Evolutionary conservation across 2,113 vertebrate genomes (phyloP).

Genomic region (Sminthopsis crassicaudata): DNA sequence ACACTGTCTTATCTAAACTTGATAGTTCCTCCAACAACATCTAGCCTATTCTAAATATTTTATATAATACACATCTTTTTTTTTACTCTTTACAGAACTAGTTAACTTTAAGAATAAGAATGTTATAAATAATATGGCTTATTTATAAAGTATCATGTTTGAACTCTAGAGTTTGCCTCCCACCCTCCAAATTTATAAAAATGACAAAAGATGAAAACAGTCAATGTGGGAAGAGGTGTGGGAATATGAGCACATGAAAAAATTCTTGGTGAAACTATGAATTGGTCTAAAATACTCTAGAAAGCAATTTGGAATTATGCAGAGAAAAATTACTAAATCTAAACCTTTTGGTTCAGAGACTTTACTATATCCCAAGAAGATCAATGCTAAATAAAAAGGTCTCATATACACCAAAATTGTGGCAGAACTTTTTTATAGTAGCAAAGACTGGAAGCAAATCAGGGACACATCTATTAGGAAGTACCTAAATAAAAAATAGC

Average conservation of each 20-base stretch:
- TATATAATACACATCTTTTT: background rate
- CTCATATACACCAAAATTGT: too few relatives aligned
- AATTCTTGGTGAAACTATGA: background rate
- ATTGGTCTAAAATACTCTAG: background rate
- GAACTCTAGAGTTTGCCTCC: background rate
- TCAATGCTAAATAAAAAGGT: too few relatives aligned
- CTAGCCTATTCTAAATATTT: background rate
- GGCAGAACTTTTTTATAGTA: too few relatives aligned
- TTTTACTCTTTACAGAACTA: background rate
- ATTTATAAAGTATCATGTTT: background rate
- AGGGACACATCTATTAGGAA: too few relatives aligned
- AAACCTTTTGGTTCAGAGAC: too few relatives aligned
- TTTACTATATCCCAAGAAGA: too few relatives aligned
- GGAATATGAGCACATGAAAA: background rate
- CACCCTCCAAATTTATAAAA: background rate
- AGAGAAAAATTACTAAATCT: background rate
- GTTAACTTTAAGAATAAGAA: background rate
- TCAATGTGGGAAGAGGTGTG: background rate
- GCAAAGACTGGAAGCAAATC: too few relatives aligned
- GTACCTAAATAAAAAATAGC: too few relatives aligned
- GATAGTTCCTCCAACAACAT: background rate
- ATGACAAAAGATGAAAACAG: background rate
- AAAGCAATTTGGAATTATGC: background rate
- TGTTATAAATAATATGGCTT: background rate
- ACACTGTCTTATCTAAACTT: background rate